Evolutionary conservation across 2,797 vertebrate species (phyloP).

Genomic region (Enteromius fasciolatus): DNA sequence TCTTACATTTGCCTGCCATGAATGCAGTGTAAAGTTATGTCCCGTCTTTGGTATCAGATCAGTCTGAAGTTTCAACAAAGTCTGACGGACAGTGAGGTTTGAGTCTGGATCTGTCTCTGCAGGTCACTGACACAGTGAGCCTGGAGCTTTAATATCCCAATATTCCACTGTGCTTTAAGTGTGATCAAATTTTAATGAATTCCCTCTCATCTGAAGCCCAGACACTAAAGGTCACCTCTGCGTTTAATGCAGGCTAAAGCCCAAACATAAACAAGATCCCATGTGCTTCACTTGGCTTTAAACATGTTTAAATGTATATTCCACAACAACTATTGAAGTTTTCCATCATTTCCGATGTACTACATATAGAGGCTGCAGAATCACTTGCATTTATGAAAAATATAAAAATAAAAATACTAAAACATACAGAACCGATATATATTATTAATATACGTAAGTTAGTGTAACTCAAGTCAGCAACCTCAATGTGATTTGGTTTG

Average conservation of each 20-base stretch:
- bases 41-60: slow-evolving; percentile 3
- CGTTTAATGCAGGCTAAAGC: slow-evolving; percentile 54
- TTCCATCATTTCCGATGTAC: background rate
- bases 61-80: slow-evolving; percentile 36
- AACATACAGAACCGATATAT: background rate
- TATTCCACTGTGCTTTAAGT: slow-evolving; percentile 65
- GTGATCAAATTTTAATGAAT: slow-evolving; percentile 75
- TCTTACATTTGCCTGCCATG: background rate
- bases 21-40: background rate
- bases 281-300: slow-evolving; percentile 28
- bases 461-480: background rate
- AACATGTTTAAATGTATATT: slow-evolving; percentile 51
- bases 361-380: background rate
- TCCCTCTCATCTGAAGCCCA: slow-evolving; percentile 56
- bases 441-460: background rate
- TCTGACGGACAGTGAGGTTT: slow-evolving; percentile 30
- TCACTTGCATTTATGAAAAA: background rate
- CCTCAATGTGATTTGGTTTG: background rate
- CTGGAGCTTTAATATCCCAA: slow-evolving; percentile 63
- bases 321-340: background rate
- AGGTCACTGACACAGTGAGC: slow-evolving; percentile 16
- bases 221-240: slow-evolving; percentile 68
- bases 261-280: slow-evolving; percentile 39
- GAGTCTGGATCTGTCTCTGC: slow-evolving; percentile 52
- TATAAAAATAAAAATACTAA: background rate